Evolutionary conservation across 2,888 invertebrate species (phyloP).

Genomic region (Leptinotarsa haldemani): DNA sequence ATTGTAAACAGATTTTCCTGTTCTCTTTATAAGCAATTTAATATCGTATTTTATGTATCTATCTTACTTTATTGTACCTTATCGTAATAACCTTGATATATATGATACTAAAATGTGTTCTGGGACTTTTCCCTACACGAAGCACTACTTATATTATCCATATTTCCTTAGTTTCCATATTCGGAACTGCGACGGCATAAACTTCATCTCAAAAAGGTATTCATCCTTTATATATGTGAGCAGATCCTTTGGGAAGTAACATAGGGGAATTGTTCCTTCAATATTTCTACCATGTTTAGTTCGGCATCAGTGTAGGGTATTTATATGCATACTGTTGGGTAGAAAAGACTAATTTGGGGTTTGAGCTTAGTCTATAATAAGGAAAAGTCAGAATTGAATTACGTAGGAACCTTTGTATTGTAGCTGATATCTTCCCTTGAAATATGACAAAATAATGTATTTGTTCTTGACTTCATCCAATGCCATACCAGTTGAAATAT

Average conservation of each 20-base stretch:
- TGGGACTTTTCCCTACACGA: slow-evolving; percentile 37
- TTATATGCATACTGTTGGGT: neutral
- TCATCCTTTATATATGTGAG: slow-evolving; percentile 19
- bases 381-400: neutral
- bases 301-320: slow-evolving; percentile 5
- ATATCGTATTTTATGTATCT: neutral
- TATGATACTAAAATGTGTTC: slow-evolving; percentile 37
- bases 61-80: slow-evolving; percentile 29
- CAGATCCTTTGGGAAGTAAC: slow-evolving; percentile 32
- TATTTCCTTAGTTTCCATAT: slow-evolving; percentile 41
- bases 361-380: neutral
- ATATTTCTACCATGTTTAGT: slow-evolving; percentile 36
- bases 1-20: neutral
- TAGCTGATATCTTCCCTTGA: no score
- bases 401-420: no score
- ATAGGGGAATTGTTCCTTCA: slow-evolving; percentile 35
- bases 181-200: slow-evolving; percentile 33
- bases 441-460: no score
- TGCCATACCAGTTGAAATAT: no score
- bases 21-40: slow-evolving; percentile 10
- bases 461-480: no score
- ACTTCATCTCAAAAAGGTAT: slow-evolving; percentile 21
- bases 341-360: slow-evolving; percentile 9
- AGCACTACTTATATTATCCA: slow-evolving; percentile 40
- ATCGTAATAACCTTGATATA: slow-evolving; percentile 36